Evolutionary conservation across 2,888 invertebrate genomes (phyloP).

Genomic region (Glaucopsyche alexis): DNA sequence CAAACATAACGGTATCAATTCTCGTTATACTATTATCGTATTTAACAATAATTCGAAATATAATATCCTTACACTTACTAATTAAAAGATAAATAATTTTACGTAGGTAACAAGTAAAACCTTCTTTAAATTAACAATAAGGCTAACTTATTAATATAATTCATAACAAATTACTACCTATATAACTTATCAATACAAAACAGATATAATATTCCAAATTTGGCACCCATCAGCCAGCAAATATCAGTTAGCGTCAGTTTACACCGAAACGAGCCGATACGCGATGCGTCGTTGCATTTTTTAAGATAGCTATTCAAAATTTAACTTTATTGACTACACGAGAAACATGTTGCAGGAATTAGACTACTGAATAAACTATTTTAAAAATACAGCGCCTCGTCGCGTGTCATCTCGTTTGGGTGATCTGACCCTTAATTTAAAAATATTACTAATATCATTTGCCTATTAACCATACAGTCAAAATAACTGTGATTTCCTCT

Average conservation of each 20-base stretch:
- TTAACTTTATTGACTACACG: too few species aligned
- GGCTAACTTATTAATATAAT: background rate
- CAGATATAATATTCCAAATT: conserved; percentile 1
- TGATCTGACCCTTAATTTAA: background rate
- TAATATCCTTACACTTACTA: conserved; percentile 34
- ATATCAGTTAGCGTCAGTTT: background rate
- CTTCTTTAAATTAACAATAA: conserved; percentile 4
- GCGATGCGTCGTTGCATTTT: too few species aligned
- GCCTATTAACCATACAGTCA: background rate
- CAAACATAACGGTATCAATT: background rate
- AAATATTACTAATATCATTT: conserved; percentile 27
- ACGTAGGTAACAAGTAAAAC: conserved; percentile 34
- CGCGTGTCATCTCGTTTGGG: too few species aligned
- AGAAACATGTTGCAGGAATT: too few species aligned
- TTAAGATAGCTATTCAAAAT: too few species aligned
- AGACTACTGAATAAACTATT: too few species aligned
- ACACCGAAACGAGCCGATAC: too few species aligned
- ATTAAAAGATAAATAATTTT: conserved; percentile 31
- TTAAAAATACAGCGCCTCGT: too few species aligned
- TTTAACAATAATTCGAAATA: conserved; percentile 9
- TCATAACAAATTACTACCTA: background rate
- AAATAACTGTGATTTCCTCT: background rate
- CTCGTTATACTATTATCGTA: background rate
- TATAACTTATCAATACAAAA: conserved; percentile 2
- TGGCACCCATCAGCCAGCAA: conserved; percentile 27